Base-by-base conservation (phyloP, 2,888 invertebrate species). In the Andrena haemorrhoa region DNA sequence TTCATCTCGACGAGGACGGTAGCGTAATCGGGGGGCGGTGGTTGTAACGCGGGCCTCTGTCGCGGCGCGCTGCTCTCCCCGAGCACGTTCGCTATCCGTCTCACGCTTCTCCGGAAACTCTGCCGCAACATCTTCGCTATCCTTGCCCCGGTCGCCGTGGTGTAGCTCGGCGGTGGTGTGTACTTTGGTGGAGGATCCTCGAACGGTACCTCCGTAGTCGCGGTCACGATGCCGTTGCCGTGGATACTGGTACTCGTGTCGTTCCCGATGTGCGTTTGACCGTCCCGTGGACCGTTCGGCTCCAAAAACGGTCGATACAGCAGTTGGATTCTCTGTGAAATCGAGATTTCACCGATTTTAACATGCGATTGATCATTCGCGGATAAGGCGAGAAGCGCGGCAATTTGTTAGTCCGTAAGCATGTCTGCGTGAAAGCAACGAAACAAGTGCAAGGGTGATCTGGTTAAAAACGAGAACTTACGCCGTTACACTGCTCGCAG, bases 141-240 rank as follows among this genome's bases (percentile, higher is more conserved):
- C 53, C 97, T 94, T 0, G 97, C 98, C 1, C 98, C 98, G 0
- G 98, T 98, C 0, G 98, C 98, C 4, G 98, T 98, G 41, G 98
- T 97, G 92, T 98, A 98, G 0, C 98, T 98, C 0, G 98, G 98
- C 2, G 98, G 98, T 0, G 98, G 98, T 0, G 98, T 98, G 94
- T 98, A 98, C 93, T 98, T 98, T 68, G 98, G 98, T 3, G 98
- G 98, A 1, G 98, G 97, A 94, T 98, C 98, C 90, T 96, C 96
- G 60, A 94, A 93, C 10, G 94, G 92, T 33, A 94, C 87, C 66
- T 93, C 94, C 16, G 91, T 91, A 26, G 91, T 90, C 1, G 91
- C 79, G 1, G 93, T 89, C 8, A 93, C 77, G 41, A 92, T 89
- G 12, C 92, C 93, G 64, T 93, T 93, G 5, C 91, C 92, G 84